Evolutionary conservation across 2,113 vertebrate species (phyloP).

Genomic region (Pachyramphus minor): DNA sequence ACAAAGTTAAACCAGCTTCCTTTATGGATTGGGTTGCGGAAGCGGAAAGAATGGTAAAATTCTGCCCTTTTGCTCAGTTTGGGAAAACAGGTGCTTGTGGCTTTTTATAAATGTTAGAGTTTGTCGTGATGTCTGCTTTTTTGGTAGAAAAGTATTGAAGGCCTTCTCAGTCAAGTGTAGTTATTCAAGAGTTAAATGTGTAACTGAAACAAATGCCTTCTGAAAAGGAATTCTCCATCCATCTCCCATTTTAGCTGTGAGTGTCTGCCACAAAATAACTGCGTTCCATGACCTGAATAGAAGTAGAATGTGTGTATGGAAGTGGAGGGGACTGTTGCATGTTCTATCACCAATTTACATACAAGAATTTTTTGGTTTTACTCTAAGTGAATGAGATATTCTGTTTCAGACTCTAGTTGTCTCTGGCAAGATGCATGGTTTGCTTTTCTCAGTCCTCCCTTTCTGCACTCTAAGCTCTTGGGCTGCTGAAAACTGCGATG

Average conservation of each 20-base stretch:
- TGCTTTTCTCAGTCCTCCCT: not conserved
- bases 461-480: not conserved
- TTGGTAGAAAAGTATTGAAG: not conserved
- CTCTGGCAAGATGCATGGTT: not conserved
- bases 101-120: not conserved
- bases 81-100: not conserved
- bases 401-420: not conserved
- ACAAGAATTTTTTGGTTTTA: not conserved
- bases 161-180: not conserved
- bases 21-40: not conserved
- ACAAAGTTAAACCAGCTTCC: not conserved
- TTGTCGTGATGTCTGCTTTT: not conserved
- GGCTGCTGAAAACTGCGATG: not conserved
- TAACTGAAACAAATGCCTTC: not conserved
- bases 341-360: not conserved
- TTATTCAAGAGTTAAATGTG: not conserved
- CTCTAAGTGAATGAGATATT: fast-evolving
- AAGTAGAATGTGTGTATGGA: not conserved
- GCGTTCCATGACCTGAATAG: not conserved
- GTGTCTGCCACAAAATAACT: not conserved
- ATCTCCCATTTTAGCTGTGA: not conserved
- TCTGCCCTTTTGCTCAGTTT: not conserved
- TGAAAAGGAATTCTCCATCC: not conserved
- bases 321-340: not conserved
- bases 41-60: not conserved